Percentiles rank a stretch among this genome's conserved stretches.
These are phyloP conservation scores for Cardinalis cardinalis DNA, from an alignment of 2,113 vertebrate genomes.

Conservation along the genomic window DNA sequence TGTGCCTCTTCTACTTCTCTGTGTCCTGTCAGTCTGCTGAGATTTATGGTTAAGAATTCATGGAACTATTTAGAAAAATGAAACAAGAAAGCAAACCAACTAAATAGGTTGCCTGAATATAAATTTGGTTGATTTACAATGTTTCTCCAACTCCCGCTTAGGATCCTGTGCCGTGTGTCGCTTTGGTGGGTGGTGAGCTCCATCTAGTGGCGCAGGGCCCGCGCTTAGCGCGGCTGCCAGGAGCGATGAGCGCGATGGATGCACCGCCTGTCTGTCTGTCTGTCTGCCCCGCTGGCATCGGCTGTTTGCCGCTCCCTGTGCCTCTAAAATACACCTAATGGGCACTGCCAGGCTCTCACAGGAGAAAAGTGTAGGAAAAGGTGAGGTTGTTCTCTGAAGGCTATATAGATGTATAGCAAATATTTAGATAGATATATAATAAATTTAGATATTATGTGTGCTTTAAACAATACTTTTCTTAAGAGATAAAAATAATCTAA, in stretches of 20 bases:
- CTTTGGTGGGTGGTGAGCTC: conserved; percentile 24
- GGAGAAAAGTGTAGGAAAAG: not conserved
- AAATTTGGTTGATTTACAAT: not conserved
- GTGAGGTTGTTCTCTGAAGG: not conserved
- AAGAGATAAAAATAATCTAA: not conserved
- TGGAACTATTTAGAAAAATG: not conserved
- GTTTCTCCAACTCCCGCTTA: not conserved
- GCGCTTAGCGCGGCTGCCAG: accelerated
- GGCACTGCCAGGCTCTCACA: not conserved
- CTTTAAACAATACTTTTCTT: not conserved
- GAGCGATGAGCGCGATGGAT: not conserved
- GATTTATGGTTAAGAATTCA: not conserved
- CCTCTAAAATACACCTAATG: not conserved
- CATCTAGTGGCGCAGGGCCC: conserved; percentile 16
- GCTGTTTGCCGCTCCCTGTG: not conserved
- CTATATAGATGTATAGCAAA: not conserved
- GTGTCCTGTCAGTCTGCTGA: not conserved
- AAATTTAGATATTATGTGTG: not conserved
- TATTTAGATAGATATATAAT: not conserved
- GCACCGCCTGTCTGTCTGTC: no score
- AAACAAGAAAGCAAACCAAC: not conserved
- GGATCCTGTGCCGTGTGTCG: accelerated
- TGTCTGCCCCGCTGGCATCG: not conserved
- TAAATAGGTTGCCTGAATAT: not conserved
- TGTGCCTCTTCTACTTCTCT: not conserved